phyloP scores from a whole-genome alignment of 2,113 vertebrate species.

The Dunckerocampus dactyliophorus region DNA sequence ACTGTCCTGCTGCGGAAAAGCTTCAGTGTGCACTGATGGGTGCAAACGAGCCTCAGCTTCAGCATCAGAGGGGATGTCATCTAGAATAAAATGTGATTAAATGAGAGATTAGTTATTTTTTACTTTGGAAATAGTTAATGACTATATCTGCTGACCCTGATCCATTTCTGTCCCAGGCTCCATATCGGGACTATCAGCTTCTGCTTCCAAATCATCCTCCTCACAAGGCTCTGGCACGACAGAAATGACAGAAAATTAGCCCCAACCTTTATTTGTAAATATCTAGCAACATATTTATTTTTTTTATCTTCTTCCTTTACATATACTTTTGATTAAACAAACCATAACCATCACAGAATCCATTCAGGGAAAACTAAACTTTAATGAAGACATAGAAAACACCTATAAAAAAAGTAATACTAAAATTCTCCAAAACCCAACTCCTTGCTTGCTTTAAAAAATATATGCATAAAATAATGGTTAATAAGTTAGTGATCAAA shows the following conservation, averaged over 20 bases:
- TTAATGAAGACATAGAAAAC: background rate
- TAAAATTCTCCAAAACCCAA: constrained; percentile 15
- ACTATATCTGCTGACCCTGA: constrained; percentile 73
- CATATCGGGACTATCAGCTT: constrained; percentile 80
- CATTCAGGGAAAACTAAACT: background rate
- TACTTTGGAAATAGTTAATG: background rate
- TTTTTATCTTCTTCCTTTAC: background rate
- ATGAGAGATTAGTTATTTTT: background rate
- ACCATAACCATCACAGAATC: background rate
- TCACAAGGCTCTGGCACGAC: constrained; percentile 77
- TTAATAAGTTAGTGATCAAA: constrained; percentile 14
- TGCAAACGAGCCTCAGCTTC: constrained; percentile 79
- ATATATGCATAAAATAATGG: constrained; percentile 10
- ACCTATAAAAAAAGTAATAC: background rate
- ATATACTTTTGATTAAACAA: background rate
- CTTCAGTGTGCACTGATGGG: constrained; percentile 5
- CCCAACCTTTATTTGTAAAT: background rate
- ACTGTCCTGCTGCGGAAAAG: constrained; percentile 61
- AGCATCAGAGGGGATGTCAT: constrained; percentile 86
- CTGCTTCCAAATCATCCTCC: constrained; percentile 80
- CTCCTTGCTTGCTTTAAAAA: background rate
- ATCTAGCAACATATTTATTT: background rate
- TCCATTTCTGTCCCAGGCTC: constrained; percentile 89
- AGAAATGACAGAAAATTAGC: constrained; percentile 17
- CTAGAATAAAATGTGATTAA: constrained; percentile 54